Percentiles rank a stretch among this genome's conserved stretches.
Conservation (phyloP, 2,888 invertebrate species). For the Sesia bembeciformis region DNA sequence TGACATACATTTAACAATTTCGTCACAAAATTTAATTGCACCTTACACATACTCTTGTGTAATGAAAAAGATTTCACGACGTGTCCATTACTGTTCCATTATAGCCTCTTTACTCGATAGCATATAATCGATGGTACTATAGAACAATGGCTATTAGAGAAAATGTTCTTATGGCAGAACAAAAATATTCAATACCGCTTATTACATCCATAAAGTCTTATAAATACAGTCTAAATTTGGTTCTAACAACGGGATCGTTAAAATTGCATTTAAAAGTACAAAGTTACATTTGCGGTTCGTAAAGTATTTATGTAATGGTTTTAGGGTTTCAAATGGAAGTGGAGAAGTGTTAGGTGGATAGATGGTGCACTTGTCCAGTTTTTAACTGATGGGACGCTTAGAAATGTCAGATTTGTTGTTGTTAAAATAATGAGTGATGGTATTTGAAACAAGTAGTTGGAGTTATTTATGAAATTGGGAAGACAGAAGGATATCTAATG, state of each 20-base stretch:
- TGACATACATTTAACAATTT: no score
- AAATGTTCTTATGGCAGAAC: neutral
- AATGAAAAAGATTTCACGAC: neutral
- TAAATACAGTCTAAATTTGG: no score
- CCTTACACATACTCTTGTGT: neutral
- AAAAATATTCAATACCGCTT: no score
- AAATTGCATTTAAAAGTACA: neutral
- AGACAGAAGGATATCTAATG: no score
- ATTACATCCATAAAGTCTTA: no score
- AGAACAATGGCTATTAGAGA: constrained; percentile 15
- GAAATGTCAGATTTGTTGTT: no score
- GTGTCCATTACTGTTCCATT: constrained; percentile 19
- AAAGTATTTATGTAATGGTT: neutral
- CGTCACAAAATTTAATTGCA: neutral
- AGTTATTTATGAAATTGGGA: no score
- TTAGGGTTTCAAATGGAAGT: neutral
- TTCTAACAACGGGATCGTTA: no score
- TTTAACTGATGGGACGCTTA: neutral
- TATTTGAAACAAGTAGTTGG: no score
- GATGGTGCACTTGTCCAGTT: neutral
- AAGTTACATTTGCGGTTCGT: neutral
- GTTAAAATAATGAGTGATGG: no score
- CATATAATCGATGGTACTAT: constrained; percentile 18
- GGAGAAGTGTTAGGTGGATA: neutral
- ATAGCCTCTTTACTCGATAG: constrained; percentile 5